phyloP scores from a whole-genome alignment of 2,797 vertebrate genomes.

The Aselliscus stoliczkanus region DNA sequence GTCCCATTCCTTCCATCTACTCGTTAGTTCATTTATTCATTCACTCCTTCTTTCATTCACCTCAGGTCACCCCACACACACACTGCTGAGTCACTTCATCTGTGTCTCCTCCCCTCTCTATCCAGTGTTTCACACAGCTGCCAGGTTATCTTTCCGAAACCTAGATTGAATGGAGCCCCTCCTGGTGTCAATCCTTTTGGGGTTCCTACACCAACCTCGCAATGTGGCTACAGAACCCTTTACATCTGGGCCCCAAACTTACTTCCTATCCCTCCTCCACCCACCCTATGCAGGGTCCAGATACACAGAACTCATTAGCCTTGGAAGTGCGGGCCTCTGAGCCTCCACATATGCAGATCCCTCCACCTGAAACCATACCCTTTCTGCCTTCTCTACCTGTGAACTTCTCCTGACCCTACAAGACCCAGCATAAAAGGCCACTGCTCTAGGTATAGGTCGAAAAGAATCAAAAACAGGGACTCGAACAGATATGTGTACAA shows the following conservation, averaged over 20 bases:
- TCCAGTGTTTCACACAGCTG: neutral
- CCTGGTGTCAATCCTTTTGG: no score
- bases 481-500: neutral
- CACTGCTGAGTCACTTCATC: neutral
- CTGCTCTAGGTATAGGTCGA: neutral
- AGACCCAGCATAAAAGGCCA: neutral
- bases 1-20: neutral
- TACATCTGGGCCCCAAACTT: neutral
- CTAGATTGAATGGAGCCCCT: accelerated
- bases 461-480: neutral
- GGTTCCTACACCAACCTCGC: accelerated
- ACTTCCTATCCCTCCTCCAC: accelerated
- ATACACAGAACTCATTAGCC: neutral
- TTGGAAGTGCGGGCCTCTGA: neutral
- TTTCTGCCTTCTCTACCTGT: neutral
- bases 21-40: neutral
- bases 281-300: neutral
- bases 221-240: accelerated
- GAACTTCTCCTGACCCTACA: neutral
- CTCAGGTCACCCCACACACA: no score
- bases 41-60: neutral
- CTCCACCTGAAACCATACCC: neutral
- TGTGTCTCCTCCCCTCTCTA: neutral
- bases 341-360: neutral
- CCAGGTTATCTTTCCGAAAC: neutral